Conservation (phyloP, 2,797 vertebrate species). For the Sitta carolinensis region DNA sequence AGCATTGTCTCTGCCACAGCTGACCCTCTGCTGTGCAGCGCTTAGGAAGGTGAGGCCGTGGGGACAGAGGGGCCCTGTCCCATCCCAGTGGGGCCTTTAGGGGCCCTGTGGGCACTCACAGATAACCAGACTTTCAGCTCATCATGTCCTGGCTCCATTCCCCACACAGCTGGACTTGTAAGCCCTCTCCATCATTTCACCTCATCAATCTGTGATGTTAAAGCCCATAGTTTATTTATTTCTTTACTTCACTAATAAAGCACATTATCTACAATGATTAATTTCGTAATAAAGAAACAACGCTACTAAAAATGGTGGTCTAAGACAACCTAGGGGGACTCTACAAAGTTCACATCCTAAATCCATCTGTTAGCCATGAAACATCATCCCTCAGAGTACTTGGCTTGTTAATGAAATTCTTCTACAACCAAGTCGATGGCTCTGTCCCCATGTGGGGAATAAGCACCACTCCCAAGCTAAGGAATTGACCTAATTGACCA, state of each 20-base stretch:
- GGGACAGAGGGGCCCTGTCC: neutral
- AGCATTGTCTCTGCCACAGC: neutral
- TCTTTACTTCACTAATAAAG: slow-evolving; percentile 45
- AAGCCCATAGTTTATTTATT: slow-evolving; percentile 26
- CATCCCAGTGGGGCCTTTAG: fast-evolving
- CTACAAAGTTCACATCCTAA: slow-evolving; percentile 15
- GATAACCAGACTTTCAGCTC: neutral
- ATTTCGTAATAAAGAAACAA: slow-evolving; percentile 47
- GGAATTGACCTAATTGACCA: neutral
- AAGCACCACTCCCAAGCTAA: neutral
- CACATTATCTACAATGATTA: slow-evolving; percentile 54
- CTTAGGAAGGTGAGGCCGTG: fast-evolving
- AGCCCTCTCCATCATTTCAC: neutral
- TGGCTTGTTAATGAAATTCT: neutral
- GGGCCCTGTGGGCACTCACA: neutral
- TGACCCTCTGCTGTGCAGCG: fast-evolving
- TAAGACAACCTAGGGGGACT: slow-evolving; percentile 2
- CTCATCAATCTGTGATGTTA: neutral
- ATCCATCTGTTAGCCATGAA: neutral
- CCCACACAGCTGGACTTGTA: neutral
- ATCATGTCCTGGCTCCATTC: neutral
- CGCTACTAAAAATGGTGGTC: slow-evolving; percentile 26
- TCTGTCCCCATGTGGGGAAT: neutral
- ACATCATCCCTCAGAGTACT: neutral
- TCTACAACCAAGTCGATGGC: neutral